Base-by-base conservation (phyloP, 2,797 vertebrate genomes). In the Cyclopterus lumpus region DNA sequence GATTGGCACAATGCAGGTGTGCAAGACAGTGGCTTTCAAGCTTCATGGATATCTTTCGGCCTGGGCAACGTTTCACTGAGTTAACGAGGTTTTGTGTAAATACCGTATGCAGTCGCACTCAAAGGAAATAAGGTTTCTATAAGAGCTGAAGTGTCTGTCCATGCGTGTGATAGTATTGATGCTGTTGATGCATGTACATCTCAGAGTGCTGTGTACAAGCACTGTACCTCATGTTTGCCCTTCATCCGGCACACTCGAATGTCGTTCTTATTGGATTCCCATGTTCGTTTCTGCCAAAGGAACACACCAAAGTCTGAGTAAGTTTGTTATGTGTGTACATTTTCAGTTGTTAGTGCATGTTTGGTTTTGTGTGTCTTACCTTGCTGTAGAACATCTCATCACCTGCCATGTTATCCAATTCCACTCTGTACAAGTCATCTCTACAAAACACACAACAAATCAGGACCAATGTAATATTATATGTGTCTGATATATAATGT, bases 171-270 rank as follows among this genome's bases (percentile, higher is more conserved):
- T 86, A 48, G 83, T 71, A 61, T 71, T 51, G 74, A 82, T 67
- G 48, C 62, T 77, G 30, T 72, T 59, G 75, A 74, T 74, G 85
- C 62, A 66, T 68, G 78, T 70, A 36, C 8, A 68, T 79, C 76
- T 84, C 75, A 63, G 60, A n/a, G 60, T 32, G 73, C 60, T 67
- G 69, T 68, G 67, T 51, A 51, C 9, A 3, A 60, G 57, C 59
- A 32, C 67, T 54, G 64, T 88, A 99, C 97, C 96, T 99, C 97
- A 0, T 97, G 97, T 79, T 99, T 99, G 86, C 98, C 98, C 92
- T 98, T 99, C 98, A 99, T 99, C 59, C 96, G 87, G 86, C 98
- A 99, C 92, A 99, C 97, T 80, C 96, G 94, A 73, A 99, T 99
- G 91, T 99, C 97, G 0, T 97, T 97, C 82, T 97, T 97, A 83